Evolutionary conservation across 2,113 vertebrate genomes (phyloP).

Genomic region (Procapra przewalskii): DNA sequence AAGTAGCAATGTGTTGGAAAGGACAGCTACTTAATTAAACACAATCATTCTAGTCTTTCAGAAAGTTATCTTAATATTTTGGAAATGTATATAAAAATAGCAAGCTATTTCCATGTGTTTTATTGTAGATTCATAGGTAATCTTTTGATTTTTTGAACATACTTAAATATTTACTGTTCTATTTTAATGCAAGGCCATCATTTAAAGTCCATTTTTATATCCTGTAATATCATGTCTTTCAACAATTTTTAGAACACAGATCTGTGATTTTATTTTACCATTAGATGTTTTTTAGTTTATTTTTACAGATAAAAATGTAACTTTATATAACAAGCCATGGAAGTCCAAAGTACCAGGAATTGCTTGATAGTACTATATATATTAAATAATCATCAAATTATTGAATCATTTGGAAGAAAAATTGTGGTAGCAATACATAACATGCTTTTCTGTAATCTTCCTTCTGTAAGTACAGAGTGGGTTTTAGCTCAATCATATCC

Average conservation of each 20-base stretch:
- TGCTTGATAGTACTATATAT: slow-evolving; percentile 73
- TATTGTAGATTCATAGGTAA: slow-evolving; percentile 70
- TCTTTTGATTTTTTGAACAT: slow-evolving; percentile 39
- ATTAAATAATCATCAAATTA: slow-evolving; percentile 76
- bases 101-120: slow-evolving; percentile 73
- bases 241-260: slow-evolving; percentile 61
- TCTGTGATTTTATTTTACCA: slow-evolving; percentile 63
- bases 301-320: slow-evolving; percentile 80
- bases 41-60: slow-evolving; percentile 76
- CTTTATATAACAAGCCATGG: slow-evolving; percentile 75
- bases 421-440: slow-evolving; percentile 75
- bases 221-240: slow-evolving; percentile 67
- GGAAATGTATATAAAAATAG: slow-evolving; percentile 79
- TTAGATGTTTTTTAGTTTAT: slow-evolving; percentile 64
- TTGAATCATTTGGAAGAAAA: slow-evolving; percentile 69
- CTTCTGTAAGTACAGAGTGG: slow-evolving; percentile 58
- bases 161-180: slow-evolving; percentile 37
- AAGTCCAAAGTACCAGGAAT: slow-evolving; percentile 76
- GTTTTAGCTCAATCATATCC: slow-evolving; percentile 57
- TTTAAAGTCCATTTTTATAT: slow-evolving; percentile 75
- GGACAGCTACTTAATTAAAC: slow-evolving; percentile 76
- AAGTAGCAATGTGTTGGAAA: slow-evolving; percentile 79
- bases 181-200: slow-evolving; percentile 70
- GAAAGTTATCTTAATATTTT: slow-evolving; percentile 76
- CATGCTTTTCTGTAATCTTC: slow-evolving; percentile 66